Evolutionary conservation across 2,888 invertebrate species (phyloP).

Genomic region (Lacanobia wlatinum): DNA sequence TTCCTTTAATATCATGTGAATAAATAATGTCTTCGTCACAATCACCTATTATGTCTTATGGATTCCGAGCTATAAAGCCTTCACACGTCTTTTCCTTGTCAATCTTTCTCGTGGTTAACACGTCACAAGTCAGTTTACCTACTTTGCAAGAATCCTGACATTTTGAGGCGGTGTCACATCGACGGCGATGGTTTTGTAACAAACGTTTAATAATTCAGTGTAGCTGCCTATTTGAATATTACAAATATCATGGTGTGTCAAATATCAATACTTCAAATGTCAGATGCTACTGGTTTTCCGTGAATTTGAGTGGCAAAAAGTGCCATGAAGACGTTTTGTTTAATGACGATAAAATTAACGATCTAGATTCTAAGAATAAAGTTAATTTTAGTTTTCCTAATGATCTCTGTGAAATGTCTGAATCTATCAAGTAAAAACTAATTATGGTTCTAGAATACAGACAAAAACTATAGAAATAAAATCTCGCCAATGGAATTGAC

Average conservation of each 20-base stretch:
- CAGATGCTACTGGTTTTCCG: slow-evolving; percentile 44
- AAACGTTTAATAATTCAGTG: slow-evolving; percentile 58
- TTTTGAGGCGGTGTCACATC: slow-evolving; percentile 58
- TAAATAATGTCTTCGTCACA: slow-evolving; percentile 47
- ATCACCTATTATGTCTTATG: slow-evolving; percentile 25
- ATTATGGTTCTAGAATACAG: not conserved
- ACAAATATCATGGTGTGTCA: slow-evolving; percentile 42
- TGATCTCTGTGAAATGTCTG: slow-evolving; percentile 12
- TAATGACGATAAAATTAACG: slow-evolving; percentile 30
- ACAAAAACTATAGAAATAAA: slow-evolving; percentile 15
- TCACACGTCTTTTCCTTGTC: slow-evolving; percentile 55
- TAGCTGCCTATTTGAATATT: slow-evolving; percentile 57
- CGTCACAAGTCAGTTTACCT: slow-evolving; percentile 46
- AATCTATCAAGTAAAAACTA: not conserved
- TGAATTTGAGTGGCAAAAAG: slow-evolving; percentile 55
- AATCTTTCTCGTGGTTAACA: slow-evolving; percentile 38
- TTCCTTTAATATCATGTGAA: slow-evolving; percentile 42
- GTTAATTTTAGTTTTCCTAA: slow-evolving; percentile 21
- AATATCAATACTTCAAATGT: slow-evolving; percentile 54
- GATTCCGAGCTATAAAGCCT: slow-evolving; percentile 44
- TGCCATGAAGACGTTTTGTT: slow-evolving; percentile 18
- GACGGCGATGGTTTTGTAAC: slow-evolving; percentile 52
- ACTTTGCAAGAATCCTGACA: slow-evolving; percentile 61
- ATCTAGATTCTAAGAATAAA: slow-evolving; percentile 15
- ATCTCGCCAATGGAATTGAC: not conserved